Conservation (phyloP, 2,888 invertebrate species). For the Leptopilina syphax region DNA sequence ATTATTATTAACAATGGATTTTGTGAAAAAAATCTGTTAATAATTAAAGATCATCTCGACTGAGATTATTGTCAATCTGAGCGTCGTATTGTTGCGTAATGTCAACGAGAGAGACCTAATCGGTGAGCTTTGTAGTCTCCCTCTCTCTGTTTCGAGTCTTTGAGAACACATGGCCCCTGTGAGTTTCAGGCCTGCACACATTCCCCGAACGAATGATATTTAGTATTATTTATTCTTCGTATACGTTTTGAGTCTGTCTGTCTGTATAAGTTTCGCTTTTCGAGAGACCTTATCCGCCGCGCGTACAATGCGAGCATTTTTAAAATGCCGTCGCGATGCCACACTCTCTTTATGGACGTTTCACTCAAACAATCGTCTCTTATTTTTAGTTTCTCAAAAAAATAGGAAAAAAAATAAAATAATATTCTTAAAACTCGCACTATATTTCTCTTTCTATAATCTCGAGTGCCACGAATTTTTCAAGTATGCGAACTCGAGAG, state of each 20-base stretch:
- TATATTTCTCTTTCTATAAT: no score
- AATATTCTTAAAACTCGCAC: background rate
- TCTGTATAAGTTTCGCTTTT: slow-evolving; percentile 40
- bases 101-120: slow-evolving; percentile 1
- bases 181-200: slow-evolving; percentile 56
- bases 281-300: slow-evolving; percentile 37
- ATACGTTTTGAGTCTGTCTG: slow-evolving; percentile 11
- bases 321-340: slow-evolving; percentile 32
- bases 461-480: background rate
- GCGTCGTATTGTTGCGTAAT: slow-evolving; percentile 26
- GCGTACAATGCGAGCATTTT: slow-evolving; percentile 1
- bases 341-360: background rate
- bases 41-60: background rate
- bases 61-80: slow-evolving; percentile 20
- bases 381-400: background rate
- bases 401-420: background rate
- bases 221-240: slow-evolving; percentile 41
- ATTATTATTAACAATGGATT: no score
- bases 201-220: slow-evolving; percentile 51
- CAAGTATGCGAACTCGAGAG: background rate
- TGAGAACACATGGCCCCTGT: slow-evolving; percentile 69
- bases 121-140: slow-evolving; percentile 16
- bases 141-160: slow-evolving; percentile 52
- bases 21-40: slow-evolving; percentile 31
- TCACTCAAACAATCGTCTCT: slow-evolving; percentile 5